phyloP scores from a whole-genome alignment of 2,888 invertebrate genomes.

The Dermolepida albohirtum region DNA sequence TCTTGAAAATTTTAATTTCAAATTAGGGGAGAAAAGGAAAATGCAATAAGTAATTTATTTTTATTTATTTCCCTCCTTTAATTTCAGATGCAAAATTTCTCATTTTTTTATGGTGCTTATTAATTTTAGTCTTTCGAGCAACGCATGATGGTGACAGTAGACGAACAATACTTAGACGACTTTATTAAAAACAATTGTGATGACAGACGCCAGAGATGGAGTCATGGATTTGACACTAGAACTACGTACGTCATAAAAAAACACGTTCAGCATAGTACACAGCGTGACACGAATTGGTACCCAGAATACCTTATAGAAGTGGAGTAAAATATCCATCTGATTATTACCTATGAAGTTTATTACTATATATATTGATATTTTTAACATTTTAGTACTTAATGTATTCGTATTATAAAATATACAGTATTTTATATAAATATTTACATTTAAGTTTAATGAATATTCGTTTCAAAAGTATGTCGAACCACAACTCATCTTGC shows the following conservation, averaged over 20 bases:
- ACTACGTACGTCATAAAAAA: slow-evolving; percentile 2
- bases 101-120: background rate
- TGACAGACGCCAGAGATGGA: background rate
- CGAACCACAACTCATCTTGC: too few species aligned
- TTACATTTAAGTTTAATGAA: too few species aligned
- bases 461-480: too few species aligned
- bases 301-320: slow-evolving; percentile 6
- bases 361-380: too few species aligned
- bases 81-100: too few species aligned
- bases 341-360: background rate
- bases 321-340: background rate
- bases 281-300: slow-evolving; percentile 9
- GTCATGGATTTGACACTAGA: background rate
- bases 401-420: too few species aligned
- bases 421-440: too few species aligned
- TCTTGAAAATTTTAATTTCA: too few species aligned
- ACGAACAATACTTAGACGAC: background rate
- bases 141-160: background rate
- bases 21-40: too few species aligned
- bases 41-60: too few species aligned
- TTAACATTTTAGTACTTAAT: too few species aligned
- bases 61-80: too few species aligned
- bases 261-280: background rate
- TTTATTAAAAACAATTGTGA: slow-evolving; percentile 21
- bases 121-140: background rate